phyloP scores from a whole-genome alignment of 2,797 vertebrate species.

The Crocidura indochinensis region DNA sequence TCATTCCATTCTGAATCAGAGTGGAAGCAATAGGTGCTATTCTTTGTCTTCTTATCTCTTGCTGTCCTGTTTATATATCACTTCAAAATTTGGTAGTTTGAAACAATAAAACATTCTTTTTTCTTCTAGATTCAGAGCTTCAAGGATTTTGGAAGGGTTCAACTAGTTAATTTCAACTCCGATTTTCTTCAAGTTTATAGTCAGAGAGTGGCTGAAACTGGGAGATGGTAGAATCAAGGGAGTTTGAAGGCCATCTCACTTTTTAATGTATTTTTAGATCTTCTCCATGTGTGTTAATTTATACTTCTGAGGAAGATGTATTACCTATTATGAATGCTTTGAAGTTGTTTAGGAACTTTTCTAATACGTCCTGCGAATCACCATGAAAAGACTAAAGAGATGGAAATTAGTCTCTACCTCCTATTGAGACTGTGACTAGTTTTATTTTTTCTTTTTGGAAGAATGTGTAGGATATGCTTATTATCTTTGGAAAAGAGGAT shows the following conservation, averaged over 20 bases:
- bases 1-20: constrained; percentile 24
- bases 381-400: background rate
- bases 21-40: background rate
- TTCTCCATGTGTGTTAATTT: background rate
- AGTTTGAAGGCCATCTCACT: background rate
- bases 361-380: background rate
- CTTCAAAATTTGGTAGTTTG: background rate
- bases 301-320: background rate
- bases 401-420: background rate
- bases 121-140: background rate
- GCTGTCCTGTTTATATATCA: background rate
- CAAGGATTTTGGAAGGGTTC: constrained; percentile 2
- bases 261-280: background rate
- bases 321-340: background rate
- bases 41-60: background rate
- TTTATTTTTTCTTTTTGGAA: constrained; percentile 4
- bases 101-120: background rate
- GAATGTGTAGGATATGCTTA: background rate
- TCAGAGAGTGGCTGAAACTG: background rate
- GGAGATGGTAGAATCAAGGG: background rate
- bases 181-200: background rate
- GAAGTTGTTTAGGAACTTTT: background rate
- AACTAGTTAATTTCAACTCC: background rate
- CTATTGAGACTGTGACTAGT: background rate
- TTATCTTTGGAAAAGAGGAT: constrained; percentile 37